These are phyloP conservation scores for Conistra vaccinii DNA, from an alignment of 2,888 invertebrate species.

Conservation along the genomic window DNA sequence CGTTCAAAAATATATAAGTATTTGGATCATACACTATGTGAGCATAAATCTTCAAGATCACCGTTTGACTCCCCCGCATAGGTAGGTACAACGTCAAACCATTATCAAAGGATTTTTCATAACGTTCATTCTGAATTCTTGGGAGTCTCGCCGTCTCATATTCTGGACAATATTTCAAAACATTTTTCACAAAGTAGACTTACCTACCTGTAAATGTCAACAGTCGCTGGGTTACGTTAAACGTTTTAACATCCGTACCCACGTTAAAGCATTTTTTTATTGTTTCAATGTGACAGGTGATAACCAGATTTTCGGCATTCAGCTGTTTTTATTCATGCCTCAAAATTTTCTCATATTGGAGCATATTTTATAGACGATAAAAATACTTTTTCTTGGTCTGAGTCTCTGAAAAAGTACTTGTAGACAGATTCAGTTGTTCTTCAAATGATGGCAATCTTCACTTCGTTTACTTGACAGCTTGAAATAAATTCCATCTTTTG, in stretches of 20 bases:
- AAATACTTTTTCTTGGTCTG: slow-evolving; percentile 21
- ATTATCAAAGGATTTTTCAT: slow-evolving; percentile 53
- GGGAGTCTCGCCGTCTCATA: slow-evolving; percentile 27
- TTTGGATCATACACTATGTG: too few species aligned
- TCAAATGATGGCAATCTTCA: slow-evolving; percentile 36
- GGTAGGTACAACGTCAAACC: slow-evolving; percentile 25
- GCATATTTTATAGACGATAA: slow-evolving; percentile 39
- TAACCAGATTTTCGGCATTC: slow-evolving; percentile 42
- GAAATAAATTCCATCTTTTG: slow-evolving; percentile 37
- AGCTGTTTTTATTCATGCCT: slow-evolving; percentile 38
- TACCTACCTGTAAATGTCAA: slow-evolving; percentile 43
- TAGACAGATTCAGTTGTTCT: slow-evolving; percentile 33
- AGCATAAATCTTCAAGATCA: slow-evolving; percentile 18
- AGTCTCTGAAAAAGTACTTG: slow-evolving; percentile 14
- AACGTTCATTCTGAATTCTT: slow-evolving; percentile 44
- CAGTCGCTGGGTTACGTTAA: slow-evolving; percentile 40
- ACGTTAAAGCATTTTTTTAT: slow-evolving; percentile 57
- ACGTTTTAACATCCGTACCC: slow-evolving; percentile 57
- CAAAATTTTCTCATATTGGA: slow-evolving; percentile 30
- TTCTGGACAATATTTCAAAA: slow-evolving; percentile 53
- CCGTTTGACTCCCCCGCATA: slow-evolving; percentile 22
- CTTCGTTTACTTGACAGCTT: slow-evolving; percentile 33
- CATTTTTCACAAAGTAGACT: slow-evolving; percentile 36
- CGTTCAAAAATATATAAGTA: neutral
- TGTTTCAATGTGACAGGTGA: slow-evolving; percentile 55